Evolutionary conservation across 2,888 invertebrate species (phyloP), one percentile per base, ranked within the genome.

Genomic region (Synanthedon formicaeformis): DNA sequence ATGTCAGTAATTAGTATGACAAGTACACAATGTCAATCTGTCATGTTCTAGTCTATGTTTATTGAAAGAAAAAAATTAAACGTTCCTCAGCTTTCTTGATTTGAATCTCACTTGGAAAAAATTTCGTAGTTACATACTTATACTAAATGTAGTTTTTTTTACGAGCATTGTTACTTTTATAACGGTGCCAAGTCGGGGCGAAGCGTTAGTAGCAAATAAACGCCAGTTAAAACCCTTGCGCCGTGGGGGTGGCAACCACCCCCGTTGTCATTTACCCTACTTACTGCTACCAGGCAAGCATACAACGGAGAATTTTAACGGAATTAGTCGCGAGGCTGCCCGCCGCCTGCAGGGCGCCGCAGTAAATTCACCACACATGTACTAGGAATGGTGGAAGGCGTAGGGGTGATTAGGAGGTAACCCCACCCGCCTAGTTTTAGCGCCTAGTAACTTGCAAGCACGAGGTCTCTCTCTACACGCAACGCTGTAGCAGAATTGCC

Each of bases 281-380:
- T 60, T 60, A 57, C 56, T 48, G 69, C 75, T 78, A 81, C 84
- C 76, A 84, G 83, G 82, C 78, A 68, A 75, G 75, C 81, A 85
- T 81, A 81, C 75, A 65, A 66, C 72, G 70, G 78, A 81, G 83
- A 85, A 83, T 87, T 87, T 86, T 84, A 86, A 85, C 84, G 81
- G 84, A 86, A 86, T 87, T 86, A 85, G 83, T 82, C 75, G 78
- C 72, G 69, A 73, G 67, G 70, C 53, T 60, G 62, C 60, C 59
- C 64, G 66, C 78, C 86, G 85, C 78, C 85, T 75, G 77, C 78
- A 75, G 81, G 86, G 86, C 86, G 86, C 84, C 86, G 75, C 77
- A 78, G 83, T 84, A 82, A 77, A 83, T 84, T 81, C 81, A 67
- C 67, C 65, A 74, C 78, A 78, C 74, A 77, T 73, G 77, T 71